These are phyloP conservation scores for Microchirus variegatus DNA, from an alignment of 2,797 vertebrate genomes.

Conservation along the genomic window DNA sequence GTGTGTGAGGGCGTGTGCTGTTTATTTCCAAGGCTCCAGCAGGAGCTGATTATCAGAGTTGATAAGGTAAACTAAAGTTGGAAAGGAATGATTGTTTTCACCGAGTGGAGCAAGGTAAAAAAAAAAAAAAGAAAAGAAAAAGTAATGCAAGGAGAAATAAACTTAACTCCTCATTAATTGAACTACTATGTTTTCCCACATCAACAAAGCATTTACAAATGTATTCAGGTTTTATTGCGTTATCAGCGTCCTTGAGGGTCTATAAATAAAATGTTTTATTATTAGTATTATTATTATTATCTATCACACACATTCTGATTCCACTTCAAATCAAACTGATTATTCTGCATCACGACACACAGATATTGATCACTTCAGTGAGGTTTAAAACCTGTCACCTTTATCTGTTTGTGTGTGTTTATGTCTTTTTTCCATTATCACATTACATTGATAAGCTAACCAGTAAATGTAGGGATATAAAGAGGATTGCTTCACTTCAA, in stretches of 20 bases:
- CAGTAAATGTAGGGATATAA: no score
- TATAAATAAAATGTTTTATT: no score
- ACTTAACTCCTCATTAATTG: neutral
- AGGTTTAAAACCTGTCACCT: constrained; percentile 9
- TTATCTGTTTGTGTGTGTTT: no score
- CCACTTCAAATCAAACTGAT: constrained; percentile 19
- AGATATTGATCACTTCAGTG: constrained; percentile 4
- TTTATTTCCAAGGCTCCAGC: constrained; percentile 13
- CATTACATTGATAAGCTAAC: no score
- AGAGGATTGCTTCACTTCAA: no score
- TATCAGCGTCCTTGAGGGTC: no score
- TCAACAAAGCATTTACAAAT: no score
- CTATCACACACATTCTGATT: neutral
- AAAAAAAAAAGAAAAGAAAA: neutral
- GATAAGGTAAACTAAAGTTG: constrained; percentile 23
- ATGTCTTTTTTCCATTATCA: no score
- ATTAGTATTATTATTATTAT: no score
- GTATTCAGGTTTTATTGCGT: no score
- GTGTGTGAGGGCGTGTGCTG: constrained; percentile 2
- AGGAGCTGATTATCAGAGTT: constrained; percentile 12
- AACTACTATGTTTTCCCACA: no score
- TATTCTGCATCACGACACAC: constrained; percentile 5
- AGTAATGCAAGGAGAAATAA: neutral
- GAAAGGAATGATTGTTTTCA: constrained; percentile 24
- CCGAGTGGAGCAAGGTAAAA: neutral